phyloP scores from a whole-genome alignment of 1,140 invertebrate species.

The Bombus waltoni region DNA sequence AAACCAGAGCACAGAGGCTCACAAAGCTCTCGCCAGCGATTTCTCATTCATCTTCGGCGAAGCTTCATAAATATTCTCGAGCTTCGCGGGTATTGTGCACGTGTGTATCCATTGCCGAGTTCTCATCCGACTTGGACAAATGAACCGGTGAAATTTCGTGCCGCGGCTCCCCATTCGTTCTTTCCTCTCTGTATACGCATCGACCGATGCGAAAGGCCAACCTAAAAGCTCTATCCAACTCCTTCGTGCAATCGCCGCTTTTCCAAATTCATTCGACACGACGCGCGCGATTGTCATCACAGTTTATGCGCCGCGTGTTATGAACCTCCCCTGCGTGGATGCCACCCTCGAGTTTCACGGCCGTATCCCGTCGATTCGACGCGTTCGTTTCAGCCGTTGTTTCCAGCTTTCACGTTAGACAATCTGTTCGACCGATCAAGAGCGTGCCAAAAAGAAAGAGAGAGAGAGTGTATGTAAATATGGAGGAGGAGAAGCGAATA shows the following conservation, averaged over 20 bases:
- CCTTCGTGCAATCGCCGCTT: background rate
- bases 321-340: background rate
- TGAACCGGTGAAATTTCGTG: conserved; percentile 34
- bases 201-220: conserved; percentile 1
- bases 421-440: background rate
- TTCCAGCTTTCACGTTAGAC: background rate
- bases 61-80: conserved; percentile 52
- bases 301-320: background rate
- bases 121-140: conserved; percentile 48
- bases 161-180: background rate
- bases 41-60: conserved; percentile 43
- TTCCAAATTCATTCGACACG: conserved; percentile 26
- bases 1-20: conserved; percentile 6
- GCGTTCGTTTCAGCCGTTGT: background rate
- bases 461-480: too few relatives aligned
- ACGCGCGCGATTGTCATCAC: background rate
- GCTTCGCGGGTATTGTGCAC: conserved; percentile 18
- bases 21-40: conserved; percentile 34
- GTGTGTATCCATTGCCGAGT: conserved; percentile 41
- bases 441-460: background rate
- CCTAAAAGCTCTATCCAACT: background rate
- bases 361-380: background rate
- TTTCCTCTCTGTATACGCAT: background rate
- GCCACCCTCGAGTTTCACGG: background rate
- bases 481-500: too few relatives aligned